Evolutionary conservation across 2,888 invertebrate genomes (phyloP).

Genomic region (Tachina fera): DNA sequence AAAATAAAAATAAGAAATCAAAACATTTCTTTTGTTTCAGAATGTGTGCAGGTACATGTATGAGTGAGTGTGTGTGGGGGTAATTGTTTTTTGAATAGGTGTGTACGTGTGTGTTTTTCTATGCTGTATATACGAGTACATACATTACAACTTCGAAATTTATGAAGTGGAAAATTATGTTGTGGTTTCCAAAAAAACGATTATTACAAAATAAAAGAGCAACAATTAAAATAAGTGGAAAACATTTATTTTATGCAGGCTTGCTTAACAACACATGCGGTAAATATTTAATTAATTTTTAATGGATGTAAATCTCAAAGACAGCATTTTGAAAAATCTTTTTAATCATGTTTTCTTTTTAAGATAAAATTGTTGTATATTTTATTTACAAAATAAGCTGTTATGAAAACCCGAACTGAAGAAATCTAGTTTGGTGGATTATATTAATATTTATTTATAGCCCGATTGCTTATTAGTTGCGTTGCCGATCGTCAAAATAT

Average conservation of each 20-base stretch:
- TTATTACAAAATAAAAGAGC: background rate
- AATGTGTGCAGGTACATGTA: background rate
- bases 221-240: background rate
- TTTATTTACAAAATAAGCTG: too few species aligned
- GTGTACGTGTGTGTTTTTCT: constrained; percentile 34
- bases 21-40: constrained; percentile 35
- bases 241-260: constrained; percentile 38
- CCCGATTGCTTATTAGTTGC: too few species aligned
- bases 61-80: constrained; percentile 29
- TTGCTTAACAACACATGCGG: constrained; percentile 55
- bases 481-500: too few species aligned
- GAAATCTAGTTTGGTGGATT: too few species aligned
- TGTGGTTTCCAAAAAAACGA: constrained; percentile 59
- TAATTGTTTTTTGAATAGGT: too few species aligned
- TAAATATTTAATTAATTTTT: constrained; percentile 60
- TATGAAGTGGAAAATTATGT: constrained; percentile 69
- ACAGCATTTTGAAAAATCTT: constrained; percentile 1
- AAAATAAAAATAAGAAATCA: constrained; percentile 19
- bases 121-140: constrained; percentile 4
- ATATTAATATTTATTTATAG: too few species aligned
- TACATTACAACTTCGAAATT: constrained; percentile 45
- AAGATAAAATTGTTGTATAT: constrained; percentile 9
- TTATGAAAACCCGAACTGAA: too few species aligned
- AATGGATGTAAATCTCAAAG: constrained; percentile 47
- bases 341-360: constrained; percentile 19